Base-by-base conservation (phyloP, 2,113 vertebrate species). In the Merops nubicus region DNA sequence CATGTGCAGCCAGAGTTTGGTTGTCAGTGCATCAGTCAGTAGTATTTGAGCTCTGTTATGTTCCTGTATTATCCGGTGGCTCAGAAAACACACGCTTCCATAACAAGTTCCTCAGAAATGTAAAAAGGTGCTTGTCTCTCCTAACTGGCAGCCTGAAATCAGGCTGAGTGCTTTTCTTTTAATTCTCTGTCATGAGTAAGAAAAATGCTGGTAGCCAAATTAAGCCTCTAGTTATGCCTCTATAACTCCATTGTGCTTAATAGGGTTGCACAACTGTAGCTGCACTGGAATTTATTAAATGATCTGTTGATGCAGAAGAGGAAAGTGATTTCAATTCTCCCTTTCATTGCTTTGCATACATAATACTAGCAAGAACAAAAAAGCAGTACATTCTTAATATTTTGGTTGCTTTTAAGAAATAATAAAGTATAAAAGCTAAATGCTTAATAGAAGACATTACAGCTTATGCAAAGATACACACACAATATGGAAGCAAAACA, bases 231-330 rank as follows among this genome's bases (percentile, higher is more conserved):
- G 63, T 93, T 88, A 96, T 96, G 96, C 88, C 82, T 80, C 67
- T 91, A 0, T 96, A 85, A 93, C 75, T 88, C 81, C 29, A 88
- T 96, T 97, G 93, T 96, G 70, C 85, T 83, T 91, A 96, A 91
- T 51, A 76, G 50, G 42, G 53, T 96, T 97, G 94, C 74, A 73
- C 89, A 96, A 93, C 63, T 91, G 70, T 93, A 93, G 47, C 72
- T 80, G 75, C 75, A 25, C 50, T 95, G 93, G 93, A 91, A 90
- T 88, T 94, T 93, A 89, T 90, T 83, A 86, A 88, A 62, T 85
- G 75, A 88, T 83, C 81, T 88, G 74, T 85, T 95, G 88, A 83
- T 88, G 78, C 70, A 95, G 88, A 83, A 74, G 93, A 74, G 80
- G 72, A 88, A 81, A 59, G 62, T 88, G 31, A 59, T 78, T 90